Evolutionary conservation across 2,797 vertebrate genomes (phyloP).

Genomic region (Gouania willdenowi): DNA sequence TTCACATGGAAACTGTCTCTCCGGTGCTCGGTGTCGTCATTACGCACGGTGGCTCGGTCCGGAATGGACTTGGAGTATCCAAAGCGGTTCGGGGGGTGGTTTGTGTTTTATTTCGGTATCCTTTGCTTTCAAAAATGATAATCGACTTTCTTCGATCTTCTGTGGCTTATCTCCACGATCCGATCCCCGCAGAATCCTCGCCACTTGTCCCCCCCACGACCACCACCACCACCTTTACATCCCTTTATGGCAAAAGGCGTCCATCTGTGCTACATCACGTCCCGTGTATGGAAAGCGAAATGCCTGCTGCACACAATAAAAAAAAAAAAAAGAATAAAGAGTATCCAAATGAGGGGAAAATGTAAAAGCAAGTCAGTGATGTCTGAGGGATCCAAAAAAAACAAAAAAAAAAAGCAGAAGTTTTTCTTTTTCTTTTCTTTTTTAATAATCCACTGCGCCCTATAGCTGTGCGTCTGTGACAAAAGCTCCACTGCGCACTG

Average conservation of each 20-base stretch:
- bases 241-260: constrained; percentile 61
- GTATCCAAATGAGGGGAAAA: constrained; percentile 48
- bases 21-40: constrained; percentile 37
- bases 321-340: constrained; percentile 5
- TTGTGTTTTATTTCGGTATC: too few species aligned
- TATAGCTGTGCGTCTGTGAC: constrained; percentile 61
- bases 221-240: constrained; percentile 38
- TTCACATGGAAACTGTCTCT: constrained; percentile 48
- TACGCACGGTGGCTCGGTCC: constrained; percentile 16
- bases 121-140: constrained; percentile 33
- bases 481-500: constrained; percentile 68
- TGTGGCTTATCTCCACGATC: constrained; percentile 39
- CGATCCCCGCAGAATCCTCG: constrained; percentile 62
- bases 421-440: constrained; percentile 40
- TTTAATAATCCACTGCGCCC: constrained; percentile 40
- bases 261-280: constrained; percentile 68
- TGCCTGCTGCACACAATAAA: constrained; percentile 23
- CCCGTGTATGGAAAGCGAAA: constrained; percentile 31
- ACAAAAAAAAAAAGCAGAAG: constrained; percentile 7
- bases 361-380: too few species aligned
- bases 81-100: constrained; percentile 8
- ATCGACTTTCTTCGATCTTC: constrained; percentile 16
- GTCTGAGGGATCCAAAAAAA: neutral
- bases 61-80: constrained; percentile 16
- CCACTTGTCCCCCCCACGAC: constrained; percentile 24